Evolutionary conservation across 1,140 invertebrate genomes (phyloP), one percentile per base, ranked within the genome.

Genomic region (Anoplophora glabripennis): DNA sequence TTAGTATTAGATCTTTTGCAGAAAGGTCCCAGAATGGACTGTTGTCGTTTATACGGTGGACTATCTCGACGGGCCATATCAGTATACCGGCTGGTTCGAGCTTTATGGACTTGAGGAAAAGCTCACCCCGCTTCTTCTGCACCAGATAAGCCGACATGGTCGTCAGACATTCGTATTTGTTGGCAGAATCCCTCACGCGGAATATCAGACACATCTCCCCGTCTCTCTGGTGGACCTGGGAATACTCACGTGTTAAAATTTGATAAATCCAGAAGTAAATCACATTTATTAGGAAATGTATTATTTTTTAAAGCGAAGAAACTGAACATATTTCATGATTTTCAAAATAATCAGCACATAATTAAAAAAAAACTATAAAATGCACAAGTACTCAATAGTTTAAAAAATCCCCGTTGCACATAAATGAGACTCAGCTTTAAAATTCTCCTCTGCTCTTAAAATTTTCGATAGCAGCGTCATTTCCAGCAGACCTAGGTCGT

Each of bases 41-140:
- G 2, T 71, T 63, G 9, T 76, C 61, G 61, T 83, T 80, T 36
- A 86, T 86, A n/a, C 79, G 75, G 73, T 86, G 85, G 12, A 83
- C 79, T 0, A 87, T 77, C 0, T 81, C 81, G 15, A 86, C 78
- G 0, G 86, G 86, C 84, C 85, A 87, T 4, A 86, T 74, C 1
- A 88, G 75, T 41, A 86, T 38, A 78, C 78, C 71, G 18, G 52
- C 11, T 35, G 57, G 44, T 53, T 72, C 68, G 11, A 74, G 53
- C 38, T 59, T 59, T 8, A 76, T 59, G 15, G 54, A 33, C 57
- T 64, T 65, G 17, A 70, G 62, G 37, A 66, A 69, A n/a, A 68
- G 66, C 52, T 75, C 72, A 11, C 61, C 54, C 4, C 55, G 52
- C 34, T 65, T 49, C 12, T 57, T 55, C 55, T 70, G 61, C 18